Evolutionary conservation across 2,888 invertebrate genomes (phyloP).

Genomic region (Meiosimyza decipiens): DNA sequence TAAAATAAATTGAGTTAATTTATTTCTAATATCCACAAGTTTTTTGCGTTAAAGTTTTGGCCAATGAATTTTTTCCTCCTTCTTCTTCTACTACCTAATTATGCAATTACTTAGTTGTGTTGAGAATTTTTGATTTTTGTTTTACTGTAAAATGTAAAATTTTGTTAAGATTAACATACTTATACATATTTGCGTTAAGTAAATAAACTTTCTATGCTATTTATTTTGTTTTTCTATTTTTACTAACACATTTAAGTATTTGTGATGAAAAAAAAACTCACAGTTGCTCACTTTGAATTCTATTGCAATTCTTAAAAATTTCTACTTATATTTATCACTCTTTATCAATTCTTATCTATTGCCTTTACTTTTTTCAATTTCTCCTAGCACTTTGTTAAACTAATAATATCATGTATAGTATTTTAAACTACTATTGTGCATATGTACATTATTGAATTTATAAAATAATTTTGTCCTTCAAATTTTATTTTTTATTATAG

Average conservation of each 20-base stretch:
- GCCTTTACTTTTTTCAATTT: no score
- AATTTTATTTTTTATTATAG: neutral
- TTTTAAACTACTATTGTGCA: slow-evolving; percentile 2
- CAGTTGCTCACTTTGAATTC: neutral
- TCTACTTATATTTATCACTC: no score
- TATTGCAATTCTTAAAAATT: no score
- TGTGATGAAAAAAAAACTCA: slow-evolving; percentile 20
- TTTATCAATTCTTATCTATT: no score
- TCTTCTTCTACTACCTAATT: slow-evolving; percentile 1
- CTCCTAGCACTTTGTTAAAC: no score
- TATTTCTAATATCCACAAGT: neutral
- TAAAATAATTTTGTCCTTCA: neutral
- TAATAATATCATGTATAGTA: neutral
- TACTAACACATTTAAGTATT: slow-evolving; percentile 26
- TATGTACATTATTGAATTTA: neutral
- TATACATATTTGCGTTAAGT: neutral
- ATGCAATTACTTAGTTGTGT: slow-evolving; percentile 5
- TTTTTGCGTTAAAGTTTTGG: slow-evolving; percentile 30
- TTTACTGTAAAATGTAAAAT: slow-evolving; percentile 12
- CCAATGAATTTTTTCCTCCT: slow-evolving; percentile 18
- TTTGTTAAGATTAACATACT: neutral
- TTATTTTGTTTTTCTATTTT: slow-evolving; percentile 4
- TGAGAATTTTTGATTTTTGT: neutral
- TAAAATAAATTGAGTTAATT: slow-evolving; percentile 7
- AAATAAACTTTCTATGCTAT: no score